Evolutionary conservation across 1,140 invertebrate genomes (phyloP).

Genomic region (Bombus balteatus): DNA sequence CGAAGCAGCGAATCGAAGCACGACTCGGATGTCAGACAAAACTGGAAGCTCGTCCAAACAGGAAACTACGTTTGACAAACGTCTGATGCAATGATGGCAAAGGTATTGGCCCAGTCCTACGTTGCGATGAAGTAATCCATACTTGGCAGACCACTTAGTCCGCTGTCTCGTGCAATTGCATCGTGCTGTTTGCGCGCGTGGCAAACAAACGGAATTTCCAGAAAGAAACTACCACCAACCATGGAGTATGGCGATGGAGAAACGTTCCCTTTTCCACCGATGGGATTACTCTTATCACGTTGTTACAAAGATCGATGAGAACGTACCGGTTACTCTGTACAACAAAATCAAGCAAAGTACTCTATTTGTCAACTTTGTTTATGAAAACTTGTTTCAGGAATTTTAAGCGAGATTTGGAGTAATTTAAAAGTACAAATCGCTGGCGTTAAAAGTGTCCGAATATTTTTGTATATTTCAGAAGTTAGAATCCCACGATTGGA

Average conservation of each 20-base stretch:
- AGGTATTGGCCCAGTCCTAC: not conserved
- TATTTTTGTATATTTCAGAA: not conserved
- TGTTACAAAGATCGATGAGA: not conserved
- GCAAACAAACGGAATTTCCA: not conserved
- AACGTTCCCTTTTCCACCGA: not conserved
- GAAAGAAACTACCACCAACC: not conserved
- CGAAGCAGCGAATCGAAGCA: not conserved
- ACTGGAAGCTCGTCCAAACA: not conserved
- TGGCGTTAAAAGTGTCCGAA: not conserved
- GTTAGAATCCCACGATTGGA: not conserved
- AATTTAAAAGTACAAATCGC: not conserved
- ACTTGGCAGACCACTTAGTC: conserved; percentile 9
- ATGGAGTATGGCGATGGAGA: not conserved
- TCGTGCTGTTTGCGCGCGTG: not conserved
- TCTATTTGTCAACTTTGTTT: too few relatives aligned
- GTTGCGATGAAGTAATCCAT: conserved; percentile 25
- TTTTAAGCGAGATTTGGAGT: too few relatives aligned
- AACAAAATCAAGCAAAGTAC: too few relatives aligned
- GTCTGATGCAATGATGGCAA: not conserved
- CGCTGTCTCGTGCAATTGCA: conserved; percentile 18
- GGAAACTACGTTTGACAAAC: conserved; percentile 17
- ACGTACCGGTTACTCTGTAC: not conserved
- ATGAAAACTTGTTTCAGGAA: too few relatives aligned
- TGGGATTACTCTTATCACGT: not conserved
- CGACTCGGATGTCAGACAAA: not conserved